Evolutionary conservation across 2,113 vertebrate species (phyloP), one percentile per base, ranked within the genome.

Genomic region (Sitta europaea): DNA sequence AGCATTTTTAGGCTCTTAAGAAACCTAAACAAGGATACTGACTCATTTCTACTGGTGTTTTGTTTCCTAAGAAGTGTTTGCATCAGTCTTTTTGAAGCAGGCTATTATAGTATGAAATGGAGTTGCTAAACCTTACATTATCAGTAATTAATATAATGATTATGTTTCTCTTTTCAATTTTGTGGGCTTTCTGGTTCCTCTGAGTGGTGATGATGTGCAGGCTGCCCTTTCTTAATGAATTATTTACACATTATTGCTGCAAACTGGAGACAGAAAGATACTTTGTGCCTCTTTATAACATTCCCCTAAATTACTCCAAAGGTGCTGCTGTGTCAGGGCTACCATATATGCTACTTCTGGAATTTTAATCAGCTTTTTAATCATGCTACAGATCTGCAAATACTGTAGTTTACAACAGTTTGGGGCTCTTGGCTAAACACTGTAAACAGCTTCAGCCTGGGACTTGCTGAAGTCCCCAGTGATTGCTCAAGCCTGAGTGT

Each of bases 81-180:
- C 71, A 43, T 90, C 38, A 59, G 33, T 93, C 76, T 73, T 55
- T 50, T 77, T 84, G 85, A 91, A 89, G 68, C 63, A 38, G 23
- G 59, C 25, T 76, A 9, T 47, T 93, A 55, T 45, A 59, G 36
- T 77, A 47, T 76, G 61, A 82, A 95, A 82, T 63, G 50, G 54
- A 63, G 31, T 75, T 88, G 50, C 53, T 86, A 83, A 90, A 65
- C 20, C 42, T 82, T 87, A 35, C 24, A 29, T 94, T 73, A 91
- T 80, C 85, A 87, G 71, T 35, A 61, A 90, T 97, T 71, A 70
- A 91, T 94, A 61, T 79, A 82, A 94, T 48, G 70, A 76, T 65
- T 15, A 54, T 58, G 79, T 61, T 77, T 54, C 40, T 78, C 76
- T 73, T 76, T 93, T 86, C 59, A 86, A 82, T 95, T 95, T 84